phyloP scores from a whole-genome alignment of 2,888 invertebrate genomes.

The Ariolimax columbianus region DNA sequence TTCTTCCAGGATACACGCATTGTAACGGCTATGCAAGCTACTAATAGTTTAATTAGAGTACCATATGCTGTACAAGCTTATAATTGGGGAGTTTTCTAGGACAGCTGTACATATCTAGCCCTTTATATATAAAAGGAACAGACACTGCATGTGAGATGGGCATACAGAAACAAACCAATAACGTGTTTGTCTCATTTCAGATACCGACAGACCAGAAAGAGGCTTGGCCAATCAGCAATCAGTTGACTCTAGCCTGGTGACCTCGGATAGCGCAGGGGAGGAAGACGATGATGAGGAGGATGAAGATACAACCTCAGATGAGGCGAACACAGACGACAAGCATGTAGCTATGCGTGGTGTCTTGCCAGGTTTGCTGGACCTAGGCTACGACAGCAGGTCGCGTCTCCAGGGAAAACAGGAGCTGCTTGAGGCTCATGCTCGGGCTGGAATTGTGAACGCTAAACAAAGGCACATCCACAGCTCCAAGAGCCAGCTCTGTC shows the following conservation, averaged over 20 bases:
- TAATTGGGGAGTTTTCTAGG: no score
- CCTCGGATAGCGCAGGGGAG: slow-evolving; percentile 49
- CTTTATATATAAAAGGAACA: no score
- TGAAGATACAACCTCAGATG: slow-evolving; percentile 38
- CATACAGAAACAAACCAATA: neutral
- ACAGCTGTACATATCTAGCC: no score
- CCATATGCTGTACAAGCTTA: no score
- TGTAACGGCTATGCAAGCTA: no score
- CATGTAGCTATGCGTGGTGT: neutral
- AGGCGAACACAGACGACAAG: neutral
- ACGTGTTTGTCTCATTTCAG: slow-evolving; percentile 19
- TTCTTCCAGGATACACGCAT: no score
- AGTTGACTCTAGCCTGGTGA: slow-evolving; percentile 48
- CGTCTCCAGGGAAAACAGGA: neutral
- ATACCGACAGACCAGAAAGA: neutral
- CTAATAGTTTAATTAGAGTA: no score
- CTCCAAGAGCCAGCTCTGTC: no score
- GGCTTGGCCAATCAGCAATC: slow-evolving; percentile 9
- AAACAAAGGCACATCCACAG: neutral
- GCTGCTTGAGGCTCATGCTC: neutral
- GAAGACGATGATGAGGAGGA: slow-evolving; percentile 50
- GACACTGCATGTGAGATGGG: no score
- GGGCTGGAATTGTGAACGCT: neutral
- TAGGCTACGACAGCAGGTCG: neutral
- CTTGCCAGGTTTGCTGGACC: no score